Conservation (phyloP, 2,888 invertebrate genomes). For the Notocelia uddmanniana region DNA sequence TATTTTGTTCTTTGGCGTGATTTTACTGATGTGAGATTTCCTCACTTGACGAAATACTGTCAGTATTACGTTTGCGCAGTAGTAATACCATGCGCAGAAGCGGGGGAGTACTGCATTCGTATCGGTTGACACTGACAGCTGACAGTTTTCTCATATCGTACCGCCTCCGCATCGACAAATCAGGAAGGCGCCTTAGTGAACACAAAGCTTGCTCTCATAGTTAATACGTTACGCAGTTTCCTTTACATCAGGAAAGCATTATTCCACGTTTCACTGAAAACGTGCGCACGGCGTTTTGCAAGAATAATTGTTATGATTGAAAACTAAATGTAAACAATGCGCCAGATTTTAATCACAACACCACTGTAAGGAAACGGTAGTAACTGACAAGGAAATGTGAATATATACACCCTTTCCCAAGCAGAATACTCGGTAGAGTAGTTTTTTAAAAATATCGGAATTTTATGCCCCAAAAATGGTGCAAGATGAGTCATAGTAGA, state of each 20-base stretch:
- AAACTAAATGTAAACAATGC: constrained; percentile 28
- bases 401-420: neutral
- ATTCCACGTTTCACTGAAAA: constrained; percentile 20
- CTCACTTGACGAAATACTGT: no score
- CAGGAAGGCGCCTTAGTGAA: no score
- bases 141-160: no score
- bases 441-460: no score
- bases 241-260: constrained; percentile 7
- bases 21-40: no score
- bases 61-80: no score
- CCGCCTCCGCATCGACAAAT: no score
- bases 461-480: neutral
- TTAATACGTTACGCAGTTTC: neutral
- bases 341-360: constrained; percentile 7
- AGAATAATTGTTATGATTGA: constrained; percentile 23
- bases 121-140: no score
- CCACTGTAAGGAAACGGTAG: neutral
- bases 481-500: neutral
- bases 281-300: constrained; percentile 17
- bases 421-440: neutral
- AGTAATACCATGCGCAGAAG: no score
- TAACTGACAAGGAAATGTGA: neutral
- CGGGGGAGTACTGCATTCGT: no score
- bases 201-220: neutral
- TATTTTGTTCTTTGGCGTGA: no score